phyloP scores from a whole-genome alignment of 2,113 vertebrate species.

The Carettochelys insculpta region DNA sequence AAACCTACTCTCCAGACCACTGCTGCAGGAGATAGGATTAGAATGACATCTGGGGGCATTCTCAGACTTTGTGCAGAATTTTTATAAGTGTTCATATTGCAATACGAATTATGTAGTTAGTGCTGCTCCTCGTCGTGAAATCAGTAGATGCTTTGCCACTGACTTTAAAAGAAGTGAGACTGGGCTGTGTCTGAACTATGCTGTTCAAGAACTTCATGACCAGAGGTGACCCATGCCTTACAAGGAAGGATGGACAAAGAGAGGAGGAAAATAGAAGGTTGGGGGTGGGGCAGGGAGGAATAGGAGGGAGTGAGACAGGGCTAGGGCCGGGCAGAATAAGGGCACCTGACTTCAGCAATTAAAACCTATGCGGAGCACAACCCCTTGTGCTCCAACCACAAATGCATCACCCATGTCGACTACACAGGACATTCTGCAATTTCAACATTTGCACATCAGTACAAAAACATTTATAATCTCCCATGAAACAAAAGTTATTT shows the following conservation, averaged over 20 bases:
- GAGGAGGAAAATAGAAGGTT: too few species aligned
- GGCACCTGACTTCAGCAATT: too few species aligned
- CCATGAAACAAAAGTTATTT: neutral
- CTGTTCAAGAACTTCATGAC: neutral
- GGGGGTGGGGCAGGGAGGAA: too few species aligned
- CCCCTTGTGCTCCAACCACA: too few species aligned
- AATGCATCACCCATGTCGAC: too few species aligned
- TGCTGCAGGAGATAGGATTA: constrained; percentile 21
- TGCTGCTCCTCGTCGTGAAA: constrained; percentile 57
- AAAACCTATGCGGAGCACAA: too few species aligned
- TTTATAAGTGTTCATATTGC: constrained; percentile 47
- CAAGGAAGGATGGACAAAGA: too few species aligned
- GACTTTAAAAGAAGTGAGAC: constrained; percentile 66
- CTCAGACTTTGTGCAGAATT: constrained; percentile 54
- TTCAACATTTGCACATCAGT: neutral
- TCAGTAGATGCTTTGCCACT: constrained; percentile 58
- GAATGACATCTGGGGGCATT: constrained; percentile 58
- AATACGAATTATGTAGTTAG: constrained; percentile 58
- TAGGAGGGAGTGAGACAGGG: too few species aligned
- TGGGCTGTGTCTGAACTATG: constrained; percentile 24
- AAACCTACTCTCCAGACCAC: constrained; percentile 20
- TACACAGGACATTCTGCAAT: neutral
- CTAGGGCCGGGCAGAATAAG: too few species aligned
- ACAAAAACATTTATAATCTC: constrained; percentile 37
- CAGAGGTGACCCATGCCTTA: too few species aligned